Base-by-base conservation (phyloP, 2,113 vertebrate genomes). In the Oxyura jamaicensis region DNA sequence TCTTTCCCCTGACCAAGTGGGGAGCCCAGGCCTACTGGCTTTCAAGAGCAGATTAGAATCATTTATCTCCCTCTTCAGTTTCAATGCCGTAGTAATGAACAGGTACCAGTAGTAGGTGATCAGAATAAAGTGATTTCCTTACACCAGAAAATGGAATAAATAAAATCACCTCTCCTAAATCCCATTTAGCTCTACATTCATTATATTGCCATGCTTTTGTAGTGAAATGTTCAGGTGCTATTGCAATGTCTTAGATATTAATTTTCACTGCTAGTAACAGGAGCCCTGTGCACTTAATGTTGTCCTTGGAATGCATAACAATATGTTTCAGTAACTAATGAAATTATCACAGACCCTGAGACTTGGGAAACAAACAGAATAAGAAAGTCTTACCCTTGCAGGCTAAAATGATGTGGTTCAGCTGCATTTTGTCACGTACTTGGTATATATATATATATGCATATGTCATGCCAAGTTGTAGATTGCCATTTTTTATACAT, bases 241-340 rank as follows among this genome's bases (percentile, higher is more conserved):
- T 29, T 85, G 74, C 69, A 91, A 73, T 66, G 44, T 50, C 86
- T 83, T 79, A 92, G 60, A 50, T 60, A 92, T 20, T 95, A 79
- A 92, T 95, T 95, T 93, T 93, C 62, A 84, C 83, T 95, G 81
- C 62, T 73, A 82, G 12, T 86, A 95, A 72, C 16, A 60, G 48
- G 58, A 96, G 81, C 76, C 44, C 81, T 92, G 53, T 89, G 66
- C 89, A 85, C 93, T 95, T 84, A 91, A 95, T 52, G 26, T n/a
- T 86, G 93, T 91, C 95, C 94, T 96, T 96, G 90, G 84, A 80
- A 94, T 33, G 65, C 21, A 83, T 36, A 73, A 93, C 95, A 89
- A 87, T 83, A 84, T 55, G 31, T 92, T 95, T 73, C 77, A 87
- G 62, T 78, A 95, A 78, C 75, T 95, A 97, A 95, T 94, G 78